Evolutionary conservation across 2,113 vertebrate species (phyloP).

Genomic region (Microcebus murinus): DNA sequence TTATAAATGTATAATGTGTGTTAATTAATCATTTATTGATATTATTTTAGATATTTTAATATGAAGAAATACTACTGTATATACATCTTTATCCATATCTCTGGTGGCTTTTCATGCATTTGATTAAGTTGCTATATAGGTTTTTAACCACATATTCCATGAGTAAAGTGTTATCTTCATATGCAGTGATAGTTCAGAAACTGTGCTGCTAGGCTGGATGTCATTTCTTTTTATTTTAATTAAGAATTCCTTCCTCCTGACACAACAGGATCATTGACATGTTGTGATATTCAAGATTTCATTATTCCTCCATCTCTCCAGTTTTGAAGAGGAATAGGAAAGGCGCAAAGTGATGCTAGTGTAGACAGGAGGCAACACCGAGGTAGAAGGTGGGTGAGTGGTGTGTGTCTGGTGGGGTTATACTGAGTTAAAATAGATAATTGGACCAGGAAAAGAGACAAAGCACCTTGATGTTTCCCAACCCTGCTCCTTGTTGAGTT

Average conservation of each 20-base stretch:
- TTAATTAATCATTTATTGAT: background rate
- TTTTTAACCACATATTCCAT: background rate
- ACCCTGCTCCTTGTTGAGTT: background rate
- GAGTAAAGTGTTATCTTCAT: background rate
- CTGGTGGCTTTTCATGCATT: background rate
- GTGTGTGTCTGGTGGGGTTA: background rate
- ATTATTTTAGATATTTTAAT: background rate
- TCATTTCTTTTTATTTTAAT: slow-evolving; percentile 18
- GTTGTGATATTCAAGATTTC: background rate
- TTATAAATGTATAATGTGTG: background rate
- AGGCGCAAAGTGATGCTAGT: background rate
- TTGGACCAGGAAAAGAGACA: background rate
- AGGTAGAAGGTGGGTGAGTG: background rate
- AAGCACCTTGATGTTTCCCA: background rate
- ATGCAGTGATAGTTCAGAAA: background rate
- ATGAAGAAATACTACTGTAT: background rate
- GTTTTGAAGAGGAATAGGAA: background rate
- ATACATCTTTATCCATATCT: background rate
- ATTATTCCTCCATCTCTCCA: background rate
- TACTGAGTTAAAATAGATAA: background rate
- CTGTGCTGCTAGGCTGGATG: background rate
- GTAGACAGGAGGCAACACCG: background rate
- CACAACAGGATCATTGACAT: background rate
- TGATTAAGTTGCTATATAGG: background rate
- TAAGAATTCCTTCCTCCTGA: background rate